Percentiles rank a stretch among this genome's conserved stretches.
Conservation (phyloP, 1,140 invertebrate species). For the Drosophila ambigua region DNA sequence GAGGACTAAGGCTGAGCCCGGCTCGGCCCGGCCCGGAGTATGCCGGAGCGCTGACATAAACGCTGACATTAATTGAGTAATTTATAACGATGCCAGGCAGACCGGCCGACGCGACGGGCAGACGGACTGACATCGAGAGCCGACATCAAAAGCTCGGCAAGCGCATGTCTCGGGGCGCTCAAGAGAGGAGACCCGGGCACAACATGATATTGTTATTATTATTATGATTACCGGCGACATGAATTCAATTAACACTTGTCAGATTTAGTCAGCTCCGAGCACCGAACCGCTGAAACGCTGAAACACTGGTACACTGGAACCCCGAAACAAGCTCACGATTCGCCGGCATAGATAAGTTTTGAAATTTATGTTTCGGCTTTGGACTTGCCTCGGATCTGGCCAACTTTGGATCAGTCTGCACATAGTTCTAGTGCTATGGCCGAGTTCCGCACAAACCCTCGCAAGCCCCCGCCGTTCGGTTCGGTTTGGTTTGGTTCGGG, state of each 20-base stretch:
- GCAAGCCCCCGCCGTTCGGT: no score
- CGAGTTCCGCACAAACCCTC: no score
- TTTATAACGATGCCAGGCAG: constrained; percentile 77
- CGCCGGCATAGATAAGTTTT: constrained; percentile 65
- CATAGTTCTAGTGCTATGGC: constrained; percentile 12
- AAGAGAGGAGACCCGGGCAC: constrained; percentile 42
- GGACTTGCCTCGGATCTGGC: constrained; percentile 25
- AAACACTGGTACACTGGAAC: background rate
- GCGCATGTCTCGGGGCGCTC: constrained; percentile 73
- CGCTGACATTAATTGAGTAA: constrained; percentile 83
- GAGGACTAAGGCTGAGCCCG: constrained; percentile 20
- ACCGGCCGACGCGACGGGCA: constrained; percentile 18
- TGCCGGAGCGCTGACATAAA: constrained; percentile 72
- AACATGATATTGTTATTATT: constrained; percentile 83
- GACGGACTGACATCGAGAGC: constrained; percentile 42
- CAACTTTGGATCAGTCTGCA: constrained; percentile 21
- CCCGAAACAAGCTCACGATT: constrained; percentile 67
- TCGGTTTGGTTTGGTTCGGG: no score
- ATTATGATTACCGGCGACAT: constrained; percentile 83
- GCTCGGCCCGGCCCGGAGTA: background rate
- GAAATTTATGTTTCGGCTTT: constrained; percentile 55
- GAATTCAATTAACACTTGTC: constrained; percentile 84
- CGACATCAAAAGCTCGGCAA: constrained; percentile 73
- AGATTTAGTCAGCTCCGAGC: constrained; percentile 64
- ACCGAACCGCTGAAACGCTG: constrained; percentile 14